Evolutionary conservation across 2,113 vertebrate genomes (phyloP).

Genomic region (Oreochromis niloticus): DNA sequence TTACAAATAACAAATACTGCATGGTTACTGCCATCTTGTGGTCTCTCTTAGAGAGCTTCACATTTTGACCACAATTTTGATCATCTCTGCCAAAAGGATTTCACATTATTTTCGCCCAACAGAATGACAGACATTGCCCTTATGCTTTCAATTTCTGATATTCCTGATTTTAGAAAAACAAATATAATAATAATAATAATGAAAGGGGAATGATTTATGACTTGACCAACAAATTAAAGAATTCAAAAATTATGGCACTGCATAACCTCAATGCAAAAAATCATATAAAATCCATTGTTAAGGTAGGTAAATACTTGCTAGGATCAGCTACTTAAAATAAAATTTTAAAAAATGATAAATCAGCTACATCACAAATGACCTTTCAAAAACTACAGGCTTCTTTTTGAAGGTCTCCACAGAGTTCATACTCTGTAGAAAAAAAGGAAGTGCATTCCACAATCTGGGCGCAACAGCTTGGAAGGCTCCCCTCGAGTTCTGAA

Average conservation of each 20-base stretch:
- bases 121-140: neutral
- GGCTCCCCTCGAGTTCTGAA: neutral
- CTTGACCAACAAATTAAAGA: neutral
- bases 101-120: neutral
- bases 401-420: neutral
- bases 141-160: neutral
- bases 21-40: slow-evolving; percentile 23
- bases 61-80: neutral
- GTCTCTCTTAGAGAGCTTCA: neutral
- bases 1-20: neutral
- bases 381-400: neutral
- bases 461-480: neutral
- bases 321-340: neutral
- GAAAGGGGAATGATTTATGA: neutral
- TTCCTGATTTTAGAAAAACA: neutral
- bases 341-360: neutral
- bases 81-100: neutral
- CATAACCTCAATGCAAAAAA: neutral
- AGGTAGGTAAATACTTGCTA: neutral
- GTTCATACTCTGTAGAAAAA: neutral
- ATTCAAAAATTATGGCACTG: neutral
- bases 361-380: neutral
- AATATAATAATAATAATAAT: neutral
- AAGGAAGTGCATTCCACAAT: neutral
- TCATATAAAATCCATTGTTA: neutral